Percentiles rank a stretch among this genome's conserved stretches.
phyloP scores from a whole-genome alignment of 2,113 vertebrate species.

The Cromileptes altivelis region DNA sequence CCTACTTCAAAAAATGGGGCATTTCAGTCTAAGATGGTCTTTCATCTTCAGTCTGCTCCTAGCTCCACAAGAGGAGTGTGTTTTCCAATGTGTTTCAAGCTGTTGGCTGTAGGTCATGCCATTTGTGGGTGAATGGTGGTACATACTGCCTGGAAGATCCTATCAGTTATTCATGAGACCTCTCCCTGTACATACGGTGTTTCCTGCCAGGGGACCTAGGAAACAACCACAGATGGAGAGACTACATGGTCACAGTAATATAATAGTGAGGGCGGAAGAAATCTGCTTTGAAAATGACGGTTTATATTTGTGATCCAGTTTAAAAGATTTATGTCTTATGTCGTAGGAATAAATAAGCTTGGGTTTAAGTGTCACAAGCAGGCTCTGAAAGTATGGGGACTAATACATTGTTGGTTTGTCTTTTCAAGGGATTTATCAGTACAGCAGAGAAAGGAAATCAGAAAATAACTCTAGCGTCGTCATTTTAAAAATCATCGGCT shows the following conservation, averaged over 20 bases:
- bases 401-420: neutral
- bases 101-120: slow-evolving; percentile 50
- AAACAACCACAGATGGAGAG: slow-evolving; percentile 58
- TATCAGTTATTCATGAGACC: slow-evolving; percentile 73
- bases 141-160: slow-evolving; percentile 57
- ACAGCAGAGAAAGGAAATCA: too few relatives aligned
- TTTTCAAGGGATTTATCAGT: neutral
- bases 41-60: slow-evolving; percentile 8
- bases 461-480: neutral
- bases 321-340: neutral
- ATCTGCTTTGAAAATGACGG: neutral
- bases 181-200: slow-evolving; percentile 51
- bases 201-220: slow-evolving; percentile 55
- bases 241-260: slow-evolving; percentile 38
- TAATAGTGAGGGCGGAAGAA: neutral
- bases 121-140: slow-evolving; percentile 41
- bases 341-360: neutral
- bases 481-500: neutral
- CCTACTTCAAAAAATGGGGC: neutral
- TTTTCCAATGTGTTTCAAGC: slow-evolving; percentile 24
- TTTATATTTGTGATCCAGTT: neutral
- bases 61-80: neutral
- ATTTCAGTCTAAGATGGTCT: neutral
- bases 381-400: neutral
- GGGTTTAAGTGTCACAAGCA: too few relatives aligned